phyloP scores from a whole-genome alignment of 2,888 invertebrate species.

The Formica aserva region DNA sequence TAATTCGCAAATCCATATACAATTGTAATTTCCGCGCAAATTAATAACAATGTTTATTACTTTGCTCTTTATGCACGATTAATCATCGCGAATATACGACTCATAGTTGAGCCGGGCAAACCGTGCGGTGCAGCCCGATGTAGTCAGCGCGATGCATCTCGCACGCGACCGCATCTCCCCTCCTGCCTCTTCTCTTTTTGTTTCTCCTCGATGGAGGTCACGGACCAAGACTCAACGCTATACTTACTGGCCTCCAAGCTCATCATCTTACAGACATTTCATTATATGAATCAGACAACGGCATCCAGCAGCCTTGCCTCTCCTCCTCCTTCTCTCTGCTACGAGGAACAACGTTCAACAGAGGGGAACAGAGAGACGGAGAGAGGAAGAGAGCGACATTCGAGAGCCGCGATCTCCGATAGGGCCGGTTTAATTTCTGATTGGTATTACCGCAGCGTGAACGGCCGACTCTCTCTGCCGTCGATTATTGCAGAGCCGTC shows the following conservation, averaged over 20 bases:
- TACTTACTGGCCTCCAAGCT: constrained; percentile 81
- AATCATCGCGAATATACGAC: neutral
- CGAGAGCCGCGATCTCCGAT: constrained; percentile 80
- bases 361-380: neutral
- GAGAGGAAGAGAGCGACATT: constrained; percentile 67
- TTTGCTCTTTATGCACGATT: constrained; percentile 5
- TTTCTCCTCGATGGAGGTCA: constrained; percentile 76
- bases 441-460: constrained; percentile 78
- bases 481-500: constrained; percentile 56
- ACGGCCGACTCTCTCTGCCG: constrained; percentile 56
- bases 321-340: constrained; percentile 46
- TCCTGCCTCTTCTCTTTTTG: constrained; percentile 51
- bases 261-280: constrained; percentile 83
- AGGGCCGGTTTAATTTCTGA: constrained; percentile 80
- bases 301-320: constrained; percentile 72
- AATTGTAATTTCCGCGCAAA: neutral
- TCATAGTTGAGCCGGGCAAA: constrained; percentile 22
- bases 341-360: constrained; percentile 37
- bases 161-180: constrained; percentile 72
- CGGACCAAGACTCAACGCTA: constrained; percentile 81
- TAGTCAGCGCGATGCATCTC: constrained; percentile 66
- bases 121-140: constrained; percentile 33
- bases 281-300: constrained; percentile 82
- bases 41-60: constrained; percentile 2
- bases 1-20: neutral